phyloP scores from a whole-genome alignment of 2,888 invertebrate species.

The Micoletzkya japonica region DNA sequence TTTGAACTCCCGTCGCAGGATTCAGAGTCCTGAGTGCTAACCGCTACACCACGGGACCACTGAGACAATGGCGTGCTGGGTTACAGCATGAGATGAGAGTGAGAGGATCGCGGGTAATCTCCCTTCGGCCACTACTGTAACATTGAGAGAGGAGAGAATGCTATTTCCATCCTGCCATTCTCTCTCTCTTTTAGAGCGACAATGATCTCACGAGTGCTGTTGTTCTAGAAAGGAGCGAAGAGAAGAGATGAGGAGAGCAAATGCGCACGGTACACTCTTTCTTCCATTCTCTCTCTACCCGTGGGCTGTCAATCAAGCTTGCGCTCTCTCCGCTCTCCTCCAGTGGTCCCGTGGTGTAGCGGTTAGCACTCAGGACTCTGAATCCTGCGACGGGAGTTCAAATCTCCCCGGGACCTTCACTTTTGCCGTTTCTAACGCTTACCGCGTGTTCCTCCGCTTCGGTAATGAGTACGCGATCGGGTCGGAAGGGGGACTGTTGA shows the following conservation, averaged over 20 bases:
- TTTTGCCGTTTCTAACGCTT: neutral
- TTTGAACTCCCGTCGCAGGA: constrained; percentile 31
- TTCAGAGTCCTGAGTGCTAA: constrained; percentile 48
- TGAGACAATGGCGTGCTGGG: no score
- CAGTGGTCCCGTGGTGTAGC: constrained; percentile 40
- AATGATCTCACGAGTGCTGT: no score
- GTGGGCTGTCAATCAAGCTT: neutral
- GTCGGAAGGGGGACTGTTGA: neutral
- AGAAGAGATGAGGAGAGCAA: neutral
- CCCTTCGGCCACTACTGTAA: no score
- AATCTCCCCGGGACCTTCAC: constrained; percentile 34
- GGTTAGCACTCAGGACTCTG: constrained; percentile 48
- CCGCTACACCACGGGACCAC: constrained; percentile 39
- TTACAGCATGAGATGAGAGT: no score
- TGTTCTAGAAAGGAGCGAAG: neutral
- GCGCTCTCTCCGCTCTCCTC: neutral
- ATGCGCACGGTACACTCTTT: neutral
- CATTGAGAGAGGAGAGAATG: no score
- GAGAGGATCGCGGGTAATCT: no score
- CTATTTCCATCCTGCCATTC: no score
- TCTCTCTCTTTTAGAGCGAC: no score
- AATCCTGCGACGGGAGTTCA: constrained; percentile 51
- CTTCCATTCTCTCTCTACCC: neutral
- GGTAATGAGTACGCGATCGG: neutral
- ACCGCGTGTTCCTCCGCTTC: constrained; percentile 11